phyloP scores from a whole-genome alignment of 2,113 vertebrate species.

The Corythoichthys haematopterus region DNA sequence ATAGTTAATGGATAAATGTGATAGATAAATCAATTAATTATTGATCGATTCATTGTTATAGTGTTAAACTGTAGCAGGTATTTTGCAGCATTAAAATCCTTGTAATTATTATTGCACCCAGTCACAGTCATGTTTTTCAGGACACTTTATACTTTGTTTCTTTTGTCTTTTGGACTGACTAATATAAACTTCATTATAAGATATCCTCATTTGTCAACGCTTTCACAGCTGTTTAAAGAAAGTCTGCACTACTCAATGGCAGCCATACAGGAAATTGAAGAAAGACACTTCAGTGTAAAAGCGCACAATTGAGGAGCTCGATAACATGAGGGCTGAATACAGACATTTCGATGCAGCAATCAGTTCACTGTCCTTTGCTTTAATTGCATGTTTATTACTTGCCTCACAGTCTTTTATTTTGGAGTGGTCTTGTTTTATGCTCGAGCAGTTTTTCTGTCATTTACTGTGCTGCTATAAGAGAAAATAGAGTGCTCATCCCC shows the following conservation, averaged over 20 bases:
- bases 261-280: conserved; percentile 11
- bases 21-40: no score
- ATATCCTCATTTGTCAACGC: conserved; percentile 1
- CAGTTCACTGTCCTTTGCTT: no score
- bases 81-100: background rate
- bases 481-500: no score
- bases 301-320: background rate
- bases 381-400: no score
- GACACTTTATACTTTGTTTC: background rate
- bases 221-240: conserved; percentile 43
- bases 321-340: no score
- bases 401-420: no score
- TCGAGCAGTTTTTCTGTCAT: no score
- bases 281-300: conserved; percentile 42
- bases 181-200: background rate
- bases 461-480: no score
- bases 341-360: no score
- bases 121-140: background rate
- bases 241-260: background rate
- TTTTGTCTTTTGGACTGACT: background rate
- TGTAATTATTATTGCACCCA: background rate
- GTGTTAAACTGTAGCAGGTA: background rate
- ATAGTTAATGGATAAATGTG: no score
- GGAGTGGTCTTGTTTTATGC: no score
- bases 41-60: no score